Conservation (phyloP, 2,797 vertebrate species). For the Sylvia borin region DNA sequence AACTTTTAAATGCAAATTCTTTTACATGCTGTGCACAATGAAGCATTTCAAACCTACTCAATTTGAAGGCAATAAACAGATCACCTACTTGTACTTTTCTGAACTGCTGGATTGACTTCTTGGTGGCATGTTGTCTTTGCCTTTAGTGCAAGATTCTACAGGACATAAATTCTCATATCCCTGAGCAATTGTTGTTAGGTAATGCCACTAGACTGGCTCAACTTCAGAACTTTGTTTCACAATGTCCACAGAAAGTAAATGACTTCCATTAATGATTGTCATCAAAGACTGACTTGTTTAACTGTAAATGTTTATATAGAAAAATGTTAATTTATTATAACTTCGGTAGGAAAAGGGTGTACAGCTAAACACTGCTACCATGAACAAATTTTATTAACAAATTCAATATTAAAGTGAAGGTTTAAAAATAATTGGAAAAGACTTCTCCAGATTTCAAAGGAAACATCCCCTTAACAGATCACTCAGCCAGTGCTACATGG, state of each 20-base stretch:
- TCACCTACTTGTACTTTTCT: not conserved
- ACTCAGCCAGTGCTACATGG: fast-evolving
- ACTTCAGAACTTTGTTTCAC: constrained; percentile 15
- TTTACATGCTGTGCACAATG: not conserved
- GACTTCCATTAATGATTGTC: constrained; percentile 61
- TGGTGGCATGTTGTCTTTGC: not conserved
- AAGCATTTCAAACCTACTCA: not conserved
- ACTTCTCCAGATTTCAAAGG: not conserved
- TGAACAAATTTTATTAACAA: not conserved
- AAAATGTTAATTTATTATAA: constrained; percentile 18
- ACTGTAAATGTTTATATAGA: not conserved
- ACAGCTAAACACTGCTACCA: constrained; percentile 1
- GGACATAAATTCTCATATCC: not conserved
- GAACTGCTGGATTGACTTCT: not conserved
- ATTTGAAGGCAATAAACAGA: not conserved
- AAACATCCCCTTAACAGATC: not conserved
- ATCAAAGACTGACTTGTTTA: constrained; percentile 65
- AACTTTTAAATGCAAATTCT: not conserved
- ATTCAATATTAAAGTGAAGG: constrained; percentile 14
- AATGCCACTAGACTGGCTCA: constrained; percentile 1
- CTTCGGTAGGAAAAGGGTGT: constrained; percentile 1
- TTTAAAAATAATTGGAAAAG: constrained; percentile 5
- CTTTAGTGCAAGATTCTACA: constrained; percentile 5
- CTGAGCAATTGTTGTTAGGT: not conserved
- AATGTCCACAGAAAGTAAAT: constrained; percentile 74